Conservation (phyloP, 2,888 invertebrate genomes). For the Aporophyla nigra region DNA sequence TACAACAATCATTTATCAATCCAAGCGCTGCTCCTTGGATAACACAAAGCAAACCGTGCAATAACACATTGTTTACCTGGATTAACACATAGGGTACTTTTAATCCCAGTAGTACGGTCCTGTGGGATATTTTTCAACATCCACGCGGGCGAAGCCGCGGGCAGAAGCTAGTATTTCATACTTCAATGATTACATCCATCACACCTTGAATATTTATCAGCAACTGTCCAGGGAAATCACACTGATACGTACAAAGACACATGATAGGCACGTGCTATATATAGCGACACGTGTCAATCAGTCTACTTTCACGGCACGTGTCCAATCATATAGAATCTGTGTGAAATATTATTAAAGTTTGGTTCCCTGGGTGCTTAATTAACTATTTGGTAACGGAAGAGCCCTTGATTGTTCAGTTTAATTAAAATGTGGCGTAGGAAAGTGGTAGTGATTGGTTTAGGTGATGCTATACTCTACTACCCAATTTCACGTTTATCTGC, state of each 20-base stretch:
- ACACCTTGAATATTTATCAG: constrained; percentile 23
- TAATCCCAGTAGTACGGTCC: no score
- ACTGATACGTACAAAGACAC: neutral
- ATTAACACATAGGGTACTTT: no score
- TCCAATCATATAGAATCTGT: constrained; percentile 4
- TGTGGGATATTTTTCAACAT: no score
- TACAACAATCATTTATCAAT: no score
- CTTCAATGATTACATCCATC: constrained; percentile 13
- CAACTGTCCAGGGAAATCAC: constrained; percentile 48
- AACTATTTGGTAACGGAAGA: neutral
- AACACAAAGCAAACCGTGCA: no score
- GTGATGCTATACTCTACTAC: neutral
- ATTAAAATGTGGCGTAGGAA: neutral
- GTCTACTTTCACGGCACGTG: constrained; percentile 5
- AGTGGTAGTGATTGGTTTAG: neutral
- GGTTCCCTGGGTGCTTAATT: neutral
- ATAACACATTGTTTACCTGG: no score
- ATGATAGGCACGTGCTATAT: neutral
- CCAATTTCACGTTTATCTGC: neutral
- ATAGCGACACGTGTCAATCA: constrained; percentile 10
- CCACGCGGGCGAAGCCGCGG: no score
- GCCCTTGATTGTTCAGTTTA: neutral
- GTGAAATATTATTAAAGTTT: constrained; percentile 14
- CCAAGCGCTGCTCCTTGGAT: no score
- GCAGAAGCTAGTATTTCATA: constrained; percentile 17